Evolutionary conservation across 2,113 vertebrate species (phyloP).

Genomic region (Ploceus nigricollis): DNA sequence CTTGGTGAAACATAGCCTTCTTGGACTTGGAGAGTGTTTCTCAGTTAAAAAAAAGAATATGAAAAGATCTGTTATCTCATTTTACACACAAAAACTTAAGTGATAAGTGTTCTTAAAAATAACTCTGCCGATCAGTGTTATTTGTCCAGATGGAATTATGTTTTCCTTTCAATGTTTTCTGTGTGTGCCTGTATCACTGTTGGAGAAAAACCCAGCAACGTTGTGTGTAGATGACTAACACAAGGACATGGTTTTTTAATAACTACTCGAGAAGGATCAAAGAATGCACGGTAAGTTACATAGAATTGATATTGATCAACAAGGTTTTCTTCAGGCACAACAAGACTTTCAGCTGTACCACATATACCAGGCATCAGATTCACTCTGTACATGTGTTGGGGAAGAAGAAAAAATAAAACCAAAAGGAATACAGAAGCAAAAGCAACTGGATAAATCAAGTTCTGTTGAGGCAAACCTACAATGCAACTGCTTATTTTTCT

Average conservation of each 20-base stretch:
- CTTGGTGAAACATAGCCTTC: neutral
- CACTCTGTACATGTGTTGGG: neutral
- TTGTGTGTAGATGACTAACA: neutral
- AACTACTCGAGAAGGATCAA: conserved; percentile 31
- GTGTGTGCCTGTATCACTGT: neutral
- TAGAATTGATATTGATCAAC: conserved; percentile 55
- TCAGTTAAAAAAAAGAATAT: neutral
- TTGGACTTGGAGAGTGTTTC: neutral
- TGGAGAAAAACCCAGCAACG: neutral
- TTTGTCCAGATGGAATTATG: neutral
- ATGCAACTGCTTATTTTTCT: neutral
- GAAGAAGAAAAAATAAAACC: neutral
- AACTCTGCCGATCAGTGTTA: neutral
- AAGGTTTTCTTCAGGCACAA: conserved; percentile 38
- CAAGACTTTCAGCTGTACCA: neutral
- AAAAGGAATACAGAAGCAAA: neutral
- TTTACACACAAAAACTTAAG: neutral
- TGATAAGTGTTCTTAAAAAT: conserved; percentile 19
- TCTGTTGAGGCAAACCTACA: neutral
- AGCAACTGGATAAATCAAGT: neutral
- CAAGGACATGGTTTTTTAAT: conserved; percentile 35
- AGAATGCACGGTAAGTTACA: conserved; percentile 39
- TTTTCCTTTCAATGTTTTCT: neutral
- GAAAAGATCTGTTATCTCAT: neutral
- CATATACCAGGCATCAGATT: neutral